These are phyloP conservation scores for Nothobranchius kuhntae DNA, from an alignment of 2,113 vertebrate genomes.

Conservation along the genomic window DNA sequence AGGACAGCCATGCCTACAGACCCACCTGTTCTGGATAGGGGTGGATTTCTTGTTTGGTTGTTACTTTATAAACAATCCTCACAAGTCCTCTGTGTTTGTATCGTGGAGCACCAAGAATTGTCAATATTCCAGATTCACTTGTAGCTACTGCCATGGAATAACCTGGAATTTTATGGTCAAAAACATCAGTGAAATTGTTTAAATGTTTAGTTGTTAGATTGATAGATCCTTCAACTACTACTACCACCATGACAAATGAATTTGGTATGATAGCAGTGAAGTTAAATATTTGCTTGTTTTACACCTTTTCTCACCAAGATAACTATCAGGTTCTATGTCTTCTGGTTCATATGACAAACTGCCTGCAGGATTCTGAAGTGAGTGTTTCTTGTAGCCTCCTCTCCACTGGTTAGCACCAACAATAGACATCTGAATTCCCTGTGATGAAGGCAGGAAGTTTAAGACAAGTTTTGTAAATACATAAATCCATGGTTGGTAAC, in stretches of 20 bases:
- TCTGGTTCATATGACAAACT: neutral
- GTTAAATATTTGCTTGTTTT: neutral
- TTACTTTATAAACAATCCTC: rapidly evolving
- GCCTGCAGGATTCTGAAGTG: rapidly evolving
- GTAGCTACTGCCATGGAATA: slow-evolving; percentile 70
- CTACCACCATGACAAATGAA: too few species aligned
- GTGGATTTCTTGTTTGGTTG: slow-evolving; percentile 27
- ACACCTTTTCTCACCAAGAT: slow-evolving; percentile 58
- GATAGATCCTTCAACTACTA: too few species aligned
- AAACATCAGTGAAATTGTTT: too few species aligned
- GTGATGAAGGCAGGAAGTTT: slow-evolving; percentile 5
- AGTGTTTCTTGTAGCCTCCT: slow-evolving; percentile 57
- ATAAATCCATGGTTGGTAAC: too few species aligned
- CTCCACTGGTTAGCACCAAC: slow-evolving; percentile 75
- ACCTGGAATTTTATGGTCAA: slow-evolving; percentile 48
- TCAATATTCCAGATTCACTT: rapidly evolving
- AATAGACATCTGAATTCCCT: slow-evolving; percentile 45
- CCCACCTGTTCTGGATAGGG: slow-evolving; percentile 51
- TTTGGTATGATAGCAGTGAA: too few species aligned
- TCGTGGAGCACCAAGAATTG: slow-evolving; percentile 74
- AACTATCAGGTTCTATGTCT: slow-evolving; percentile 53
- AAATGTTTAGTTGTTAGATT: neutral
- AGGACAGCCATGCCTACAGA: neutral
- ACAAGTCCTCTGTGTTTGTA: slow-evolving; percentile 67
- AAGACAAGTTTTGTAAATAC: neutral